Evolutionary conservation across 2,888 invertebrate genomes (phyloP), one percentile per base, ranked within the genome.

Genomic region (Anaspis maculata): DNA sequence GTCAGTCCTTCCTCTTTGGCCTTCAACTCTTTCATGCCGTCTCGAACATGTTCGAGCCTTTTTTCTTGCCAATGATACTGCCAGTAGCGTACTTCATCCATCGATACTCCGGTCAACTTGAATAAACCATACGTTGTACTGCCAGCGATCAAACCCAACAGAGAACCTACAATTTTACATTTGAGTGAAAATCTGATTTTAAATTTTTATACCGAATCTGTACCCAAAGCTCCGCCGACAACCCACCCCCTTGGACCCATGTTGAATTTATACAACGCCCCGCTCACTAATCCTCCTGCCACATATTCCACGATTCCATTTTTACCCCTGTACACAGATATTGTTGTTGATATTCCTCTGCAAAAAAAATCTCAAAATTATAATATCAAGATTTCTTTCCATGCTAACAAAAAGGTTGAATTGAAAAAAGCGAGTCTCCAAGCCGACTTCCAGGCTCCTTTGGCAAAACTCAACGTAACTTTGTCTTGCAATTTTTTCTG

Each of bases 351-450:
- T 32, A 77, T 60, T 33, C 74, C 65, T 52, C 86, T 87, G 58
- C 30, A 71, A 70, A 23, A 32, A n/a, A n/a, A n/a, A n/a, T n/a
- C n/a, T n/a, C n/a, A n/a, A n/a, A n/a, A n/a, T n/a, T n/a, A n/a
- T n/a, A n/a, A n/a, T n/a, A n/a, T n/a, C n/a, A n/a, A n/a, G n/a
- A n/a, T n/a, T n/a, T n/a, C n/a, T n/a, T n/a, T n/a, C n/a, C n/a
- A n/a, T n/a, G n/a, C n/a, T n/a, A n/a, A 86, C 87, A 76, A 72
- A 61, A 80, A 87, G 10, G 75, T 61, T 15, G 75, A 73, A 23
- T 77, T 73, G 51, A 88, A 88, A 1, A 76, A 53, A 3, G 73
- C 72, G 14, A 86, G 53, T 49, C 80, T 71, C 77, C 77, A 78
- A 3, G 78, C 79, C 76, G 80, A 80, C 46, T 68, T 71, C 10